These are phyloP conservation scores for Pyrrhia umbra DNA, from an alignment of 2,888 invertebrate species.

Conservation along the genomic window DNA sequence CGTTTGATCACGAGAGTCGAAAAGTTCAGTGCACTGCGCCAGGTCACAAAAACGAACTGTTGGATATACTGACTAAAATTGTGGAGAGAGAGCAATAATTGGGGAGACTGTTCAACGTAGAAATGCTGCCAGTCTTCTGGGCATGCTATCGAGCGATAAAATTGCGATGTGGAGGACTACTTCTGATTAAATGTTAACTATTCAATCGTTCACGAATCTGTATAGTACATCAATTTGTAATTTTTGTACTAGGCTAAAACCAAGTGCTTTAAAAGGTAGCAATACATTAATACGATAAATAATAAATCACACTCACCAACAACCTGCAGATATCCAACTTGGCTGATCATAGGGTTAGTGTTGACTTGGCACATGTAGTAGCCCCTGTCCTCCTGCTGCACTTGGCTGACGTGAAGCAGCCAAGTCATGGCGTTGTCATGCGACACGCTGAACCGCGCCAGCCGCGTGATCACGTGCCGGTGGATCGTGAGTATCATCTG, in stretches of 20 bases:
- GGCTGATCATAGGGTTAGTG: conserved; percentile 98
- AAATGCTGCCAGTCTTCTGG: background rate
- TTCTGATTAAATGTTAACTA: too few relatives aligned
- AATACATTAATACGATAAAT: too few relatives aligned
- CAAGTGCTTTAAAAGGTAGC: too few relatives aligned
- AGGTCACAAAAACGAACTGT: background rate
- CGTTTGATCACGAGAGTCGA: conserved; percentile 19
- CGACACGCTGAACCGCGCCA: conserved; percentile 97
- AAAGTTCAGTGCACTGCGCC: conserved; percentile 16
- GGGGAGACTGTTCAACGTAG: too few relatives aligned
- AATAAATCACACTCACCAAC: conserved; percentile 92
- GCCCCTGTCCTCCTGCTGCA: conserved; percentile 97
- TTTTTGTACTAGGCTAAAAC: too few relatives aligned
- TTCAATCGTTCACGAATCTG: too few relatives aligned
- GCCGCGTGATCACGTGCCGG: conserved; percentile 96
- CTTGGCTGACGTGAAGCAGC: conserved; percentile 97
- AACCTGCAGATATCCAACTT: conserved; percentile 97
- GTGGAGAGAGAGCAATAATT: background rate
- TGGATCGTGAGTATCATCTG: conserved; percentile 98
- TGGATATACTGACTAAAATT: background rate
- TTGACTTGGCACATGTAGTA: conserved; percentile 97
- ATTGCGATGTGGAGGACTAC: too few relatives aligned
- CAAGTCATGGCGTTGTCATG: conserved; percentile 98
- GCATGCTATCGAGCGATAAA: too few relatives aligned
- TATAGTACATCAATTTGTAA: too few relatives aligned